Percentiles rank a stretch among this genome's conserved stretches.
phyloP scores from a whole-genome alignment of 2,888 invertebrate genomes.

The Laspeyria flexula region DNA sequence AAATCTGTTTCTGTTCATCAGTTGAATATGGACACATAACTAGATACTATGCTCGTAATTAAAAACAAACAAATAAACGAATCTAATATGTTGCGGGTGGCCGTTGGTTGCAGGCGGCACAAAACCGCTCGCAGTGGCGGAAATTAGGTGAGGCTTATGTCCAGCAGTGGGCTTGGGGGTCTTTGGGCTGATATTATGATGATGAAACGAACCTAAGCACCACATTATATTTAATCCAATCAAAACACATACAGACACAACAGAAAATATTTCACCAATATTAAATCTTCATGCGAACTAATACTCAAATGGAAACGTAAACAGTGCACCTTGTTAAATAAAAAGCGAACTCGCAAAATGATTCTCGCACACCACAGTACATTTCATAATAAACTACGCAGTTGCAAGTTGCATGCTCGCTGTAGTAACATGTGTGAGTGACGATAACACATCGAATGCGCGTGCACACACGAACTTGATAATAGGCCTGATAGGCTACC shows the following conservation, averaged over 20 bases:
- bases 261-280: background rate
- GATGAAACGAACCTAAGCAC: background rate
- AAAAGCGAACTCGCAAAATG: constrained; percentile 35
- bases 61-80: no score
- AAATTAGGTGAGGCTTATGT: no score
- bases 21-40: no score
- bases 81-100: no score
- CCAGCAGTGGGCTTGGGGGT: no score
- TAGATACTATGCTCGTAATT: no score
- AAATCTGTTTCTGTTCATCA: no score
- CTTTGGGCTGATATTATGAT: background rate
- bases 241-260: background rate
- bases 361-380: constrained; percentile 53
- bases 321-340: constrained; percentile 25
- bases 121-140: no score
- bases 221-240: background rate
- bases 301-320: constrained; percentile 1
- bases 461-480: constrained; percentile 57
- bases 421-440: constrained; percentile 51
- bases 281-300: background rate
- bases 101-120: no score
- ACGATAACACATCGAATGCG: constrained; percentile 55
- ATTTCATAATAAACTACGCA: constrained; percentile 74
- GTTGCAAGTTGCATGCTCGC: constrained; percentile 72
- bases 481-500: constrained; percentile 54